These are phyloP conservation scores for Cyprinodon diabolis DNA, from an alignment of 2,797 vertebrate genomes.

Conservation along the genomic window DNA sequence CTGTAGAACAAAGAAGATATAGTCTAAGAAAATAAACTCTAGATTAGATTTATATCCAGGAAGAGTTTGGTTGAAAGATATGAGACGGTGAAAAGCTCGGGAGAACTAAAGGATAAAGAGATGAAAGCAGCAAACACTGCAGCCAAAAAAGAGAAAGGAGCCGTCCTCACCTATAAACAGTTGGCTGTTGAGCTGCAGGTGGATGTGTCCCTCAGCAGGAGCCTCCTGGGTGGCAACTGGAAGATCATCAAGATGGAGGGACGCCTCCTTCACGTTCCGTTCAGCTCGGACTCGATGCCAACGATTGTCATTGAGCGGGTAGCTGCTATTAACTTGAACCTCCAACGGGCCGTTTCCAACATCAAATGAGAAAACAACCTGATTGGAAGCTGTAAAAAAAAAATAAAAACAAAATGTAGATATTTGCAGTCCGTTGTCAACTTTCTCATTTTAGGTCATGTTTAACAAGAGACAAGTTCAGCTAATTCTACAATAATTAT, in stretches of 20 bases:
- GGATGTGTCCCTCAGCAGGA: slow-evolving; percentile 83
- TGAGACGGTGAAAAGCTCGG: neutral
- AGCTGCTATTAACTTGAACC: slow-evolving; percentile 76
- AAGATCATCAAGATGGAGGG: slow-evolving; percentile 82
- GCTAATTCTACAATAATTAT: too few relatives aligned
- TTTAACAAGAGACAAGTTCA: too few relatives aligned
- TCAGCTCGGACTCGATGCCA: slow-evolving; percentile 88
- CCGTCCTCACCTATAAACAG: slow-evolving; percentile 88
- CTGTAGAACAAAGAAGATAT: neutral
- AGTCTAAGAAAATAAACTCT: slow-evolving; percentile 6
- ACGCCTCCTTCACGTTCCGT: slow-evolving; percentile 88
- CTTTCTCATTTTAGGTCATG: too few relatives aligned
- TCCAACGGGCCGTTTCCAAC: slow-evolving; percentile 87
- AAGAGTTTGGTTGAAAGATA: neutral
- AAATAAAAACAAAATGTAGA: neutral
- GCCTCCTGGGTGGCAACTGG: slow-evolving; percentile 77
- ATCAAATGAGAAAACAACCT: slow-evolving; percentile 87
- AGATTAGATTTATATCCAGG: neutral
- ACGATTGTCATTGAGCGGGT: slow-evolving; percentile 86
- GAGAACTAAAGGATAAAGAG: slow-evolving; percentile 8
- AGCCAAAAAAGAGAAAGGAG: neutral
- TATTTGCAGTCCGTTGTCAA: too few relatives aligned
- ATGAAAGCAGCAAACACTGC: neutral
- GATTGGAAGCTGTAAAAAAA: slow-evolving; percentile 79
- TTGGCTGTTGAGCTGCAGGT: slow-evolving; percentile 88